Conservation (phyloP, 2,113 vertebrate species). For the Petroica traversi region DNA sequence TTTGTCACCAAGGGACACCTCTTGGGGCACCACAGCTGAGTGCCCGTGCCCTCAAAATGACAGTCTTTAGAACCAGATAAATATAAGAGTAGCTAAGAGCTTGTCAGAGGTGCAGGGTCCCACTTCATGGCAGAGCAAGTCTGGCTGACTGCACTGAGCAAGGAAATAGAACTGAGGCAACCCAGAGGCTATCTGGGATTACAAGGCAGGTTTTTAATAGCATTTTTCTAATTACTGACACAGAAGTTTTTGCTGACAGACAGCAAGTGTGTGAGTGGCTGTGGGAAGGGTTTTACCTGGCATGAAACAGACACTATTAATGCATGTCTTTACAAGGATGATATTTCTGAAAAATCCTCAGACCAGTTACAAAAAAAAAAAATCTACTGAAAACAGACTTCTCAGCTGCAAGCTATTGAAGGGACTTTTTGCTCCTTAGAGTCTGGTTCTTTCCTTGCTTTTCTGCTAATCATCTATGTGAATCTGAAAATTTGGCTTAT, state of each 20-base stretch:
- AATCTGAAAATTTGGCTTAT: background rate
- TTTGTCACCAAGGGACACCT: background rate
- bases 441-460: background rate
- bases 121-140: background rate
- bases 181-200: slow-evolving; percentile 45
- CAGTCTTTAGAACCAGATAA: background rate
- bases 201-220: slow-evolving; percentile 57
- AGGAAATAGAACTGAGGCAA: background rate
- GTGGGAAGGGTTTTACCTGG: slow-evolving; percentile 47
- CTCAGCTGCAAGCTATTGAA: background rate
- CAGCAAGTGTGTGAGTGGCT: slow-evolving; percentile 34
- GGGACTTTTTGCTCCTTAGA: background rate
- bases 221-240: slow-evolving; percentile 58
- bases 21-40: background rate
- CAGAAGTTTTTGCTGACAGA: slow-evolving; percentile 61
- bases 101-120: background rate
- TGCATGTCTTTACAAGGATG: slow-evolving; percentile 57
- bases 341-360: background rate
- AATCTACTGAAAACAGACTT: background rate
- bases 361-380: background rate
- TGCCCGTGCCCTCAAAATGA: background rate
- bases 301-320: slow-evolving; percentile 6
- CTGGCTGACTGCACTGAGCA: background rate
- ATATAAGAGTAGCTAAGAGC: background rate
- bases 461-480: background rate